Conservation (phyloP, 2,888 invertebrate genomes). For the Holacanthella duospinosa region DNA sequence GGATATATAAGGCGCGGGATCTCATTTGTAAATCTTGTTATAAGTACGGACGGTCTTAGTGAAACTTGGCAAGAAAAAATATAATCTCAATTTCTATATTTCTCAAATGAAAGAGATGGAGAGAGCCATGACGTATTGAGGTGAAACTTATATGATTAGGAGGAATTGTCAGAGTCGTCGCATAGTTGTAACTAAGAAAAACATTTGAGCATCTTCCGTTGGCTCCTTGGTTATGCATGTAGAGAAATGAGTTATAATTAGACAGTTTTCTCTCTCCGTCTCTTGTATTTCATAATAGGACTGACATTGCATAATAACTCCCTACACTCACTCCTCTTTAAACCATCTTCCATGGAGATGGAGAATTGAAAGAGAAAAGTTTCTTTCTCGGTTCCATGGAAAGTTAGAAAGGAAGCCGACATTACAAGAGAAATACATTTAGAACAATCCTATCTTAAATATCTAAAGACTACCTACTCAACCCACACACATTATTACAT, state of each 20-base stretch:
- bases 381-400: neutral
- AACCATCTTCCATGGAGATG: neutral
- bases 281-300: conserved; percentile 11
- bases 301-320: conserved; percentile 1
- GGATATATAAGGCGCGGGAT: too few species aligned
- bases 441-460: conserved; percentile 17
- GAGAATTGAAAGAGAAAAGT: neutral
- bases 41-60: too few species aligned
- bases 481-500: neutral
- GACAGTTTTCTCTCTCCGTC: too few species aligned
- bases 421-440: conserved; percentile 31
- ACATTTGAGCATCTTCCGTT: neutral
- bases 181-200: too few species aligned
- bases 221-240: conserved; percentile 1
- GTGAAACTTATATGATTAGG: too few species aligned
- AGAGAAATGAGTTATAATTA: conserved; percentile 19
- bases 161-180: too few species aligned
- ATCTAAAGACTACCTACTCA: neutral
- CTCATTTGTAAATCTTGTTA: too few species aligned
- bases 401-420: neutral
- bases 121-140: too few species aligned
- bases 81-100: too few species aligned
- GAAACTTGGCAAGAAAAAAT: too few species aligned
- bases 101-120: too few species aligned
- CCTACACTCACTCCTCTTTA: conserved; percentile 2